phyloP scores from a whole-genome alignment of 2,797 vertebrate genomes.

The Schizopygopsis malacanthus region DNA sequence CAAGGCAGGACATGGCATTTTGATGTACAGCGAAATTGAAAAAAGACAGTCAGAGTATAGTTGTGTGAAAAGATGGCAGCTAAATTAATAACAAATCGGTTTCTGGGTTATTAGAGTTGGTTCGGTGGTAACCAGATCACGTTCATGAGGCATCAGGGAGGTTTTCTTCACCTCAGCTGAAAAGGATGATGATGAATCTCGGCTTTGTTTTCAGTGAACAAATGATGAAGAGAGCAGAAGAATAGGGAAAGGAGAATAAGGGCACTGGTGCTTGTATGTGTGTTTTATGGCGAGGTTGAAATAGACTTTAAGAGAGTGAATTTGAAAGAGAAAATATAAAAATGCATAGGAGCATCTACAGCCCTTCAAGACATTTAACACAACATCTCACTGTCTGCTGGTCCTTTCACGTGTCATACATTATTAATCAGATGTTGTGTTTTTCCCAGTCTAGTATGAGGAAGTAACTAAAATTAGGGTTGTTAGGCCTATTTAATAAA shows the following conservation, averaged over 20 bases:
- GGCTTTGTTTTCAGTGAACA: slow-evolving; percentile 20
- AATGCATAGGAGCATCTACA: slow-evolving; percentile 24
- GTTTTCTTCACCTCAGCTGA: slow-evolving; percentile 27
- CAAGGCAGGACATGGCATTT: slow-evolving; percentile 25
- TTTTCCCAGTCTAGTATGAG: not conserved
- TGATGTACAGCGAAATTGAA: slow-evolving; percentile 20
- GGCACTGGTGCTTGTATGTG: slow-evolving; percentile 2
- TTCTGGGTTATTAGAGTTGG: slow-evolving; percentile 17
- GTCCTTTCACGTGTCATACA: not conserved
- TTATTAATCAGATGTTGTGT: not conserved
- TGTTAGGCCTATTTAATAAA: not conserved
- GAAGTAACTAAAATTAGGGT: not conserved
- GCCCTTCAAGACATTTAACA: slow-evolving; percentile 24
- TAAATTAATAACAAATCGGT: not conserved
- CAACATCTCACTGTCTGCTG: slow-evolving; percentile 14
- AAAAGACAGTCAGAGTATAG: not conserved
- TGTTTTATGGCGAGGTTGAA: slow-evolving; percentile 17
- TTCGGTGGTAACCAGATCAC: slow-evolving; percentile 19
- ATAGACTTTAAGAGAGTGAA: slow-evolving; percentile 8
- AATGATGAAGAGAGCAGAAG: slow-evolving; percentile 10
- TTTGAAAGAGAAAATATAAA: slow-evolving; percentile 10
- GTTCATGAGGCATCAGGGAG: not conserved
- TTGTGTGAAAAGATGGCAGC: slow-evolving; percentile 7
- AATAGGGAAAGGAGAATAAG: slow-evolving; percentile 8
- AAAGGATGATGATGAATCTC: slow-evolving; percentile 15